Percentiles rank a stretch among this genome's conserved stretches.
These are phyloP conservation scores for Litoditis marina DNA, from an alignment of 2,888 invertebrate species.

Conservation along the genomic window DNA sequence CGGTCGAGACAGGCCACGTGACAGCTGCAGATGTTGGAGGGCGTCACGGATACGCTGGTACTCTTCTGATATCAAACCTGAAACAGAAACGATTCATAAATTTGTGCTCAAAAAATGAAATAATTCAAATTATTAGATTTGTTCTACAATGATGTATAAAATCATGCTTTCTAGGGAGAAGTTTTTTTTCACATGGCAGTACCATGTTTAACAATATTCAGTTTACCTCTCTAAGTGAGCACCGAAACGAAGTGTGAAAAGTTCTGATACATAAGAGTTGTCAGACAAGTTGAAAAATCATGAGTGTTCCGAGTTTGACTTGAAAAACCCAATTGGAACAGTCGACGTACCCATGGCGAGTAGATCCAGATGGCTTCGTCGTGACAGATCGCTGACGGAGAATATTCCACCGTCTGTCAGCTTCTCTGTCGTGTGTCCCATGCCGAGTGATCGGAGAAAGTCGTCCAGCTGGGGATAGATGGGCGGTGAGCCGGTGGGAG, in stretches of 20 bases:
- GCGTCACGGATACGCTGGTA: slow-evolving; percentile 18
- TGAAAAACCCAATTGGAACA: background rate
- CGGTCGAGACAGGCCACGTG: slow-evolving; percentile 13
- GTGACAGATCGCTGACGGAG: slow-evolving; percentile 12
- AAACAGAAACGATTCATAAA: background rate
- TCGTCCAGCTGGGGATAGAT: slow-evolving; percentile 44
- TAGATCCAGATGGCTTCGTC: slow-evolving; percentile 14
- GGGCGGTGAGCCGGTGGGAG: slow-evolving; percentile 31
- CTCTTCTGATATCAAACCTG: slow-evolving; percentile 19
- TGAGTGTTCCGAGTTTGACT: too few relatives aligned
- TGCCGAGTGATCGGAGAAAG: slow-evolving; percentile 30
- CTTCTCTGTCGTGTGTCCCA: slow-evolving; percentile 13
- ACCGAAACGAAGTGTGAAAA: too few relatives aligned
- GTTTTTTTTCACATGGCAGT: too few relatives aligned
- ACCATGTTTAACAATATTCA: too few relatives aligned
- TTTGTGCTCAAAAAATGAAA: background rate
- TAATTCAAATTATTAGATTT: background rate
- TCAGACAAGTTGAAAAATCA: too few relatives aligned
- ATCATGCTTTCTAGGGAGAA: too few relatives aligned
- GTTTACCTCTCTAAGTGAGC: too few relatives aligned
- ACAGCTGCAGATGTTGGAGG: slow-evolving; percentile 14
- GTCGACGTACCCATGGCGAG: slow-evolving; percentile 13
- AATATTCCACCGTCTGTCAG: slow-evolving; percentile 7
- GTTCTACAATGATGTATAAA: background rate
- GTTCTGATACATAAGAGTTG: too few relatives aligned